These are phyloP conservation scores for Chamaetylas fuelleborni DNA, from an alignment of 2,113 vertebrate genomes.

Conservation along the genomic window DNA sequence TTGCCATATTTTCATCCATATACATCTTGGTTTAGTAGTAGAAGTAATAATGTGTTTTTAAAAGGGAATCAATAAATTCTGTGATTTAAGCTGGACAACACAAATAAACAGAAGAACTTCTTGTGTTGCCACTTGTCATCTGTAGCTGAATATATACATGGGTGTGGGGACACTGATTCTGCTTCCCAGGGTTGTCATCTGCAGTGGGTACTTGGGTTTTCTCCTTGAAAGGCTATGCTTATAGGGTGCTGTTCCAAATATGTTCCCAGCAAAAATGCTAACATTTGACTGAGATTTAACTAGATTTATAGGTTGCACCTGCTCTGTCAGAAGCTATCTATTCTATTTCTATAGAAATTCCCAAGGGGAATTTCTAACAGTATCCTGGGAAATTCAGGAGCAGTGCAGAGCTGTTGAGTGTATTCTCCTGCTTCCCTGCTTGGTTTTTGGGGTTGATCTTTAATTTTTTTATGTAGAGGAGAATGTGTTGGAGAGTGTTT, in stretches of 20 bases:
- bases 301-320: background rate
- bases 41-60: background rate
- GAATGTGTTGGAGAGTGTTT: background rate
- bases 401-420: background rate
- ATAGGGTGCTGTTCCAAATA: background rate
- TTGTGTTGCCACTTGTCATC: background rate
- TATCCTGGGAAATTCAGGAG: background rate
- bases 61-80: background rate
- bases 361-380: background rate
- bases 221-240: background rate
- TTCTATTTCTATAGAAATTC: background rate
- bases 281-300: background rate
- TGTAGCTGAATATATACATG: background rate
- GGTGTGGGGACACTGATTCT: accelerated
- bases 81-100: background rate
- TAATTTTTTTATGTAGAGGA: background rate
- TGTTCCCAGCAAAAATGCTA: background rate
- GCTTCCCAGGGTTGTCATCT: background rate
- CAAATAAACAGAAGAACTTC: background rate
- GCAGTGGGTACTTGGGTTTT: background rate
- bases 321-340: background rate
- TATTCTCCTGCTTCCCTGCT: background rate
- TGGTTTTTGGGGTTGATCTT: background rate
- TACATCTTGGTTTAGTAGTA: background rate
- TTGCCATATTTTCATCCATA: background rate